Percentiles rank a stretch among this genome's conserved stretches.
Evolutionary conservation across 2,888 invertebrate genomes (phyloP).

Genomic region (Labia minor): DNA sequence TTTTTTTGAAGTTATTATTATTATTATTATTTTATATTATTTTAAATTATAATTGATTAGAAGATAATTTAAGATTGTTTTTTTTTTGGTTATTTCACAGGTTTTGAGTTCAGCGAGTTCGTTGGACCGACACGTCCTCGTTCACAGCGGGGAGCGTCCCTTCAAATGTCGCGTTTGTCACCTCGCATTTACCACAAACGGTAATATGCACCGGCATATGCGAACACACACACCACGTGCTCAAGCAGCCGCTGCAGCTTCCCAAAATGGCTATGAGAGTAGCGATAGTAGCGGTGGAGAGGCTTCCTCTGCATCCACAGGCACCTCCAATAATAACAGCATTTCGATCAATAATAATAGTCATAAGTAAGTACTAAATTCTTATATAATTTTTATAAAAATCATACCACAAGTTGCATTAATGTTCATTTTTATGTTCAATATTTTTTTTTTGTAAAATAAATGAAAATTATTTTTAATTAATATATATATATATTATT

Average conservation of each 20-base stretch:
- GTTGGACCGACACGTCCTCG: slow-evolving; percentile 65
- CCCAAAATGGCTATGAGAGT: slow-evolving; percentile 29
- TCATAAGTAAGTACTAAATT: neutral
- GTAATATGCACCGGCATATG: slow-evolving; percentile 76
- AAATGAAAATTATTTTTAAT: too few species aligned
- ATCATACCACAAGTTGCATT: neutral
- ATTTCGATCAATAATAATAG: slow-evolving; percentile 23
- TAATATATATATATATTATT: too few species aligned
- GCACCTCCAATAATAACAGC: slow-evolving; percentile 31
- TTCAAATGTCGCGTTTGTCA: slow-evolving; percentile 69
- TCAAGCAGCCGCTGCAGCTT: slow-evolving; percentile 27
- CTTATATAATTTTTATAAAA: neutral
- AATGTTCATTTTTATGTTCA: too few species aligned
- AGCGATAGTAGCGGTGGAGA: slow-evolving; percentile 28
- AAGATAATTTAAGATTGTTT: too few species aligned
- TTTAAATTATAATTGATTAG: too few species aligned
- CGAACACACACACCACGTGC: slow-evolving; percentile 47
- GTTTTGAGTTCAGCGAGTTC: slow-evolving; percentile 67
- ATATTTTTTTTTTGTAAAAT: too few species aligned
- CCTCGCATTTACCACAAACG: slow-evolving; percentile 73
- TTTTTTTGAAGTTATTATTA: too few species aligned
- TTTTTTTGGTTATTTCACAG: neutral
- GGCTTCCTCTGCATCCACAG: slow-evolving; percentile 31
- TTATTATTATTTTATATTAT: too few species aligned
- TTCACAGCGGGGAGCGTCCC: slow-evolving; percentile 69